Conservation (phyloP, 2,113 vertebrate genomes). For the Cochlearius cochlearius region DNA sequence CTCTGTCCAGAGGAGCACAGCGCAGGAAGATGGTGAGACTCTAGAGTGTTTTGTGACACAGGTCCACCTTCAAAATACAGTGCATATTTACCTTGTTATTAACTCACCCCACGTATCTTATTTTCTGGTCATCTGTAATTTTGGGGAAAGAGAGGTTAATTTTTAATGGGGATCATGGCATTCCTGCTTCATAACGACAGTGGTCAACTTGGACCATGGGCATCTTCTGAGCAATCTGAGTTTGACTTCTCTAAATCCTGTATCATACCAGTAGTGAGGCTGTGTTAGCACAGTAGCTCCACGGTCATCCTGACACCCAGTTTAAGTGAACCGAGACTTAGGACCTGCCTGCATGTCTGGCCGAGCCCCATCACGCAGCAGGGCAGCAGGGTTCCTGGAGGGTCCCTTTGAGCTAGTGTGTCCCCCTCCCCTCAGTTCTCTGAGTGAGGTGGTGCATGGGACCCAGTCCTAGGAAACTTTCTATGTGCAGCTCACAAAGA, state of each 20-base stretch:
- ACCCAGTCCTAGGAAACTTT: neutral
- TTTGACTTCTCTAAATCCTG: neutral
- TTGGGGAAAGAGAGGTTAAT: neutral
- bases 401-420: neutral
- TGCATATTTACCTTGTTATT: neutral
- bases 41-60: neutral
- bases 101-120: neutral
- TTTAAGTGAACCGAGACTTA: neutral
- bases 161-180: neutral
- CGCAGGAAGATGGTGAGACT: neutral
- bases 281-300: neutral
- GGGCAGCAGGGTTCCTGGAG: neutral
- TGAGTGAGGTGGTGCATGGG: neutral
- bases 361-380: fast-evolving
- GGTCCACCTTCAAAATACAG: neutral
- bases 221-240: neutral
- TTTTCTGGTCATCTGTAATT: neutral
- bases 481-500: neutral
- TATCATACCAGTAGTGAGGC: neutral
- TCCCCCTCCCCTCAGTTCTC: neutral
- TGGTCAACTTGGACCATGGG: neutral
- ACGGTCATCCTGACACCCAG: neutral
- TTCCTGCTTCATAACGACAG: neutral
- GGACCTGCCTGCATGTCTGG: neutral
- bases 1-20: neutral